Evolutionary conservation across 1,140 invertebrate species (phyloP).

Genomic region (Platorchestia sp.): DNA sequence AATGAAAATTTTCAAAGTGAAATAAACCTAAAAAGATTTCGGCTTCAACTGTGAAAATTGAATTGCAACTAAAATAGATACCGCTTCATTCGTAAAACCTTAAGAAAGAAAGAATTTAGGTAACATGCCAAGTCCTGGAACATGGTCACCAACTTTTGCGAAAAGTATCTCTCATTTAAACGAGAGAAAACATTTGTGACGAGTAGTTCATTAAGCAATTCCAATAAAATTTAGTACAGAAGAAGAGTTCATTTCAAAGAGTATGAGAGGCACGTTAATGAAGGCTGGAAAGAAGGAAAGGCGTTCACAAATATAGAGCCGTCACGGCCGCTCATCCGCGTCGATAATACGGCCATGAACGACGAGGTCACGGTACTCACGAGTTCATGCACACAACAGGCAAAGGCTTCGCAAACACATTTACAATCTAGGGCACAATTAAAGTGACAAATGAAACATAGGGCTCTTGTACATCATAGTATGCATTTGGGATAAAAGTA

Average conservation of each 20-base stretch:
- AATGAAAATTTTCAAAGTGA: not conserved
- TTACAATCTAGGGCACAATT: conserved; percentile 1
- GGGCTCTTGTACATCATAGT: not conserved
- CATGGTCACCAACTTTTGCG: not conserved
- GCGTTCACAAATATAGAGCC: conserved; percentile 1
- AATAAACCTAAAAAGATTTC: not conserved
- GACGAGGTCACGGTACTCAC: conserved; percentile 20
- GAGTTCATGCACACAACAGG: not conserved
- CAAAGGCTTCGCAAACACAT: not conserved
- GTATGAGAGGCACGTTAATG: not conserved
- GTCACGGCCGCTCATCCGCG: not conserved
- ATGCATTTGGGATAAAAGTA: too few species aligned
- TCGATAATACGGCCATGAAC: conserved; percentile 49
- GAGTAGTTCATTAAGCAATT: not conserved
- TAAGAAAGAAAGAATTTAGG: not conserved
- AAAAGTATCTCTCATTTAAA: not conserved
- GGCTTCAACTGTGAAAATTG: not conserved
- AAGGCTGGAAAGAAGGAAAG: conserved; percentile 19
- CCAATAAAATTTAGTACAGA: not conserved
- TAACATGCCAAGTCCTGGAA: not conserved
- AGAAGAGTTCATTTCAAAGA: not conserved
- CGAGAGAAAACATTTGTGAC: not conserved
- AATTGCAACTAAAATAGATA: too few species aligned
- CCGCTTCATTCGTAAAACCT: not conserved
- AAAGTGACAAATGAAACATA: not conserved